Evolutionary conservation across 2,888 invertebrate species (phyloP).

Genomic region (Gasteruption jaculator): DNA sequence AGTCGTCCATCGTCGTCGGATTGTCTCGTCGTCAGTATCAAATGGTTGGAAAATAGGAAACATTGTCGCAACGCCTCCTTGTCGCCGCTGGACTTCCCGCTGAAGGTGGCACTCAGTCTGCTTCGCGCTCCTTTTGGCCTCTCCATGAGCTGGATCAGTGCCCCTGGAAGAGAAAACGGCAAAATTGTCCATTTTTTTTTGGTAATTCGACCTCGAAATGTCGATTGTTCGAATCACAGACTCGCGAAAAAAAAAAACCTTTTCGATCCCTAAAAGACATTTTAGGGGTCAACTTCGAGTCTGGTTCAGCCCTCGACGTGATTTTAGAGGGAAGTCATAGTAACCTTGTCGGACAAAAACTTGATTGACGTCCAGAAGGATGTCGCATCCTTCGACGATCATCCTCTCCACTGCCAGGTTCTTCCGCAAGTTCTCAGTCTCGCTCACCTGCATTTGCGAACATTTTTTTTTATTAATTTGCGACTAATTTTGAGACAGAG

Average conservation of each 20-base stretch:
- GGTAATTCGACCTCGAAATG: too few relatives aligned
- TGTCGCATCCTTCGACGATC: conserved; percentile 92
- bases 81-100: conserved; percentile 53
- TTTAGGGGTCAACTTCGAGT: background rate
- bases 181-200: too few relatives aligned
- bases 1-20: conserved; percentile 74
- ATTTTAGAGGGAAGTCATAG: conserved; percentile 18
- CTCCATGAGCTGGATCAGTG: conserved; percentile 70
- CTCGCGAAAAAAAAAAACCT: background rate
- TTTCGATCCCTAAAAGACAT: too few relatives aligned
- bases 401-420: conserved; percentile 88
- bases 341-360: conserved; percentile 87
- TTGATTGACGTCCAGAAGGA: conserved; percentile 87
- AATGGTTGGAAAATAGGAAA: conserved; percentile 86
- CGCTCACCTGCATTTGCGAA: conserved; percentile 86
- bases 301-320: background rate
- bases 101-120: conserved; percentile 58
- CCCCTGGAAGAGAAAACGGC: conserved; percentile 55
- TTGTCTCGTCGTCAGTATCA: conserved; percentile 76
- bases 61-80: conserved; percentile 75
- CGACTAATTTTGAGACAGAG: too few relatives aligned
- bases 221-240: too few relatives aligned
- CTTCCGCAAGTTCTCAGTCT: conserved; percentile 87
- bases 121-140: conserved; percentile 57
- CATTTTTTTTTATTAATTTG: too few relatives aligned